phyloP scores from a whole-genome alignment of 2,888 invertebrate genomes.

The Chorisops tibialis region DNA sequence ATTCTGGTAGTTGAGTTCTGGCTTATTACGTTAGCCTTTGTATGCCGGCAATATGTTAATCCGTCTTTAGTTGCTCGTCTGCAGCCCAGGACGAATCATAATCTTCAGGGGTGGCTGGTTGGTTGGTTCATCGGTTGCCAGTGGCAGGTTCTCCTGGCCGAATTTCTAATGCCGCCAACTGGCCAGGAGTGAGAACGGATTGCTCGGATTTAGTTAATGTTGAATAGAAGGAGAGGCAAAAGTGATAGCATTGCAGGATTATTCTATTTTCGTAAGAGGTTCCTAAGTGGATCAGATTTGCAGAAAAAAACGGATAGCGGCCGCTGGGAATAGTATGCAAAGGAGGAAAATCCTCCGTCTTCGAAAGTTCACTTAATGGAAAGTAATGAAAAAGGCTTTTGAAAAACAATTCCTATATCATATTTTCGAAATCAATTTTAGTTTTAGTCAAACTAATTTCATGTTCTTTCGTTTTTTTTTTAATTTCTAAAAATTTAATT shows the following conservation, averaged over 20 bases:
- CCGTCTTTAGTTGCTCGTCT: constrained; percentile 18
- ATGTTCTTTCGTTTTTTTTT: too few relatives aligned
- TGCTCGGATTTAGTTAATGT: constrained; percentile 23
- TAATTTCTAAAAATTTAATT: too few relatives aligned
- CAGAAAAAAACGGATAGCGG: not conserved
- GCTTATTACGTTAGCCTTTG: constrained; percentile 24
- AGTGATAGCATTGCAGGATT: constrained; percentile 22
- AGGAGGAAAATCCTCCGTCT: not conserved
- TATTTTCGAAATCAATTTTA: too few relatives aligned
- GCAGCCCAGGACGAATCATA: constrained; percentile 11
- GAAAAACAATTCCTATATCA: too few relatives aligned
- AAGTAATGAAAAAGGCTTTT: too few relatives aligned
- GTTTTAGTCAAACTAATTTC: too few relatives aligned
- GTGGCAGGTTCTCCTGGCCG: too few relatives aligned
- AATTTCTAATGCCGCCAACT: too few relatives aligned
- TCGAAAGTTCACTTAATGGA: not conserved
- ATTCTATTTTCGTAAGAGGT: constrained; percentile 15
- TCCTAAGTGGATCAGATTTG: constrained; percentile 22
- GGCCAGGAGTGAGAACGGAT: not conserved
- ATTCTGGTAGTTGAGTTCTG: constrained; percentile 23
- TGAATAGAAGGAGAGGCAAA: constrained; percentile 2
- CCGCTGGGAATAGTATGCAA: constrained; percentile 3
- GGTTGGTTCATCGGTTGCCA: not conserved
- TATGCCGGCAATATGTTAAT: constrained; percentile 21
- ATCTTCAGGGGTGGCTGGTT: constrained; percentile 8